Base-by-base conservation (phyloP, 2,888 invertebrate genomes). In the Branchipolynoe longqiensis region DNA sequence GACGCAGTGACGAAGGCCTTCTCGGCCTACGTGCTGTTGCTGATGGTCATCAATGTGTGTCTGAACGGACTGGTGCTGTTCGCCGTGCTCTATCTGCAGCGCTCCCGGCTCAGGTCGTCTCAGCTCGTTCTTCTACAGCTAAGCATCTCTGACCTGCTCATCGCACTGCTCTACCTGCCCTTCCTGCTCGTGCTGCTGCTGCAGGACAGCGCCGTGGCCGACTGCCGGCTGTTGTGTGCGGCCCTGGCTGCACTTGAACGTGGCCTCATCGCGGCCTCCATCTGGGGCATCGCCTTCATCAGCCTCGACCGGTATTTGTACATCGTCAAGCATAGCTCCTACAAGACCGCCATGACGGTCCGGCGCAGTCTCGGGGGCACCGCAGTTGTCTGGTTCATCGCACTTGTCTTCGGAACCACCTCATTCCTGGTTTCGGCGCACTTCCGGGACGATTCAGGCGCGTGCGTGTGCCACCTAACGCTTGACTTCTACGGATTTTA, bases 221-320 rank as follows among this genome's bases (percentile, higher is more conserved):
- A 84, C 54, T 84, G 84, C 54, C 25, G 74, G 28, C 28, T 36
- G 54, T 56, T 85, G 22, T 85, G 85, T 36, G 54, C 81, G 18
- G 82, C 33, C n/a, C 33, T 85, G 31, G 40, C 40, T 2, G 56
- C 40, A 8, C 81, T 85, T 59, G 85, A 85, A 64, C 1, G 62
- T 2, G 82, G 81, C 48, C 41, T 82, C n/a, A 54, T 82, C 28
- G 48, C 64, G 0, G 81, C 85, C 2, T 56, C 62, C 28, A 56
- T 85, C 14, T 85, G 85, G 85, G 82, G 85, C n/a, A 64, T 59
- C 14, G 82, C 85, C 59, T 69, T 78, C 25, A 41, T 85, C 40
- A 64, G 62, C 48, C 33, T 82, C 4, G 85, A 85, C 69, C 58
- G 85, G 31, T 85, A 85, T 31, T n/a, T 82, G 59, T 85, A 64